Conservation (phyloP, 2,888 invertebrate species). For the Hyposoter didymator region DNA sequence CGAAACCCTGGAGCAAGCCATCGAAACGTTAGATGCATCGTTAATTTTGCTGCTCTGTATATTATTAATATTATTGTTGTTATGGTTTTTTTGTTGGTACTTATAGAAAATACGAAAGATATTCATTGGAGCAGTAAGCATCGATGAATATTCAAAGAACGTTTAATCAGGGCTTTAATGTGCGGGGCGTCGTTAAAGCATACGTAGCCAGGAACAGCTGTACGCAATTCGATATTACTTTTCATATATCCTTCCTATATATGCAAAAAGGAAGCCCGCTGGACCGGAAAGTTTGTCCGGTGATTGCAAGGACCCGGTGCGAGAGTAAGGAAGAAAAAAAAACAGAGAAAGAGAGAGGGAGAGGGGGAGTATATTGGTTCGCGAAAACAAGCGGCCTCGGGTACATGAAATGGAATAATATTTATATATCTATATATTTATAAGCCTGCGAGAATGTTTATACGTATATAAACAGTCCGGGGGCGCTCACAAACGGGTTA, state of each 20-base stretch:
- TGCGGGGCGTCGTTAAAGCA: slow-evolving; percentile 39
- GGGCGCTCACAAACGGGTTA: slow-evolving; percentile 46
- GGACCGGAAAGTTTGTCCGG: slow-evolving; percentile 64
- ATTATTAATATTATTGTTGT: background rate
- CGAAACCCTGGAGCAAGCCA: slow-evolving; percentile 41
- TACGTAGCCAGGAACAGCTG: slow-evolving; percentile 7
- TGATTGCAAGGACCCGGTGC: slow-evolving; percentile 41
- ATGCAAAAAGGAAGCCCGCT: slow-evolving; percentile 63
- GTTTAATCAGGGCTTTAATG: slow-evolving; percentile 9
- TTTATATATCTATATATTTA: slow-evolving; percentile 2
- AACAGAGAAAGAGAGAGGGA: background rate
- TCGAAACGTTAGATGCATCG: slow-evolving; percentile 39
- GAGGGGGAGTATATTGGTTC: background rate
- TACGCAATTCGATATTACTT: slow-evolving; percentile 12
- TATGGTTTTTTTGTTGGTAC: background rate
- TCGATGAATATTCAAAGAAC: slow-evolving; percentile 33
- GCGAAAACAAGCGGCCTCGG: slow-evolving; percentile 27
- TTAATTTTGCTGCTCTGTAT: background rate
- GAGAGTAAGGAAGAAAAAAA: background rate
- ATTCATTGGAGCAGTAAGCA: background rate
- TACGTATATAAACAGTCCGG: slow-evolving; percentile 18
- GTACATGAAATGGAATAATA: slow-evolving; percentile 13
- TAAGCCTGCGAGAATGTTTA: background rate
- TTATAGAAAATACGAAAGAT: background rate
- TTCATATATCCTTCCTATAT: slow-evolving; percentile 56